These are phyloP conservation scores for Actinopyga echinites DNA, from an alignment of 53 echinoderm and acorn worm species.

Conservation along the genomic window DNA sequence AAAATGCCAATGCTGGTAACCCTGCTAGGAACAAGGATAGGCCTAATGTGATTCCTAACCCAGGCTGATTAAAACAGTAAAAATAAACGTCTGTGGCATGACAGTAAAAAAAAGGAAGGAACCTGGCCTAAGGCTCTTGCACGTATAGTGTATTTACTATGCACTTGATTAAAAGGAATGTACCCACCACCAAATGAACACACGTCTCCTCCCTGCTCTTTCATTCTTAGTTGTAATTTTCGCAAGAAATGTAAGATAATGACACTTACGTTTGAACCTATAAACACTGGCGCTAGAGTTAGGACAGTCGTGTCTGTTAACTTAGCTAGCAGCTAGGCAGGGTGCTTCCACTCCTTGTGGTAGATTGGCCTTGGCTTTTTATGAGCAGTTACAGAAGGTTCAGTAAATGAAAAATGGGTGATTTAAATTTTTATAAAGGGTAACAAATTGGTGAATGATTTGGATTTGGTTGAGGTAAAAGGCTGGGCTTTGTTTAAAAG, in stretches of 20 bases:
- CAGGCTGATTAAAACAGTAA: too few species aligned
- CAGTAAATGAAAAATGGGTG: too few species aligned
- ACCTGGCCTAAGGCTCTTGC: background rate
- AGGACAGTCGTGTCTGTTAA: background rate
- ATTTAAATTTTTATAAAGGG: too few species aligned
- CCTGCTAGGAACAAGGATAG: too few species aligned
- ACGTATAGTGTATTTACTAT: background rate
- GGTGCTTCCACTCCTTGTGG: background rate
- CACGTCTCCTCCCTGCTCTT: background rate
- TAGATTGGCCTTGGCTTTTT: slow-evolving; percentile 6
- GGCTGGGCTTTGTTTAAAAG: too few species aligned
- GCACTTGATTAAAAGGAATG: background rate
- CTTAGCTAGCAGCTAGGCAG: background rate
- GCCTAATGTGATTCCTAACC: too few species aligned
- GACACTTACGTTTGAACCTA: too few species aligned
- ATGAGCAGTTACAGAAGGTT: background rate
- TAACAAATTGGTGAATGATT: too few species aligned
- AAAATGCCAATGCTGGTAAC: too few species aligned
- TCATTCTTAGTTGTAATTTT: background rate
- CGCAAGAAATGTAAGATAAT: background rate
- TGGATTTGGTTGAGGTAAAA: too few species aligned
- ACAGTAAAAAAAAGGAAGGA: too few species aligned
- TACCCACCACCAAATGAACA: background rate
- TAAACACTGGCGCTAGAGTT: background rate
- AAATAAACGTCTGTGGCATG: too few species aligned